phyloP scores from a whole-genome alignment of 2,797 vertebrate genomes.

The Ciconia nigra region DNA sequence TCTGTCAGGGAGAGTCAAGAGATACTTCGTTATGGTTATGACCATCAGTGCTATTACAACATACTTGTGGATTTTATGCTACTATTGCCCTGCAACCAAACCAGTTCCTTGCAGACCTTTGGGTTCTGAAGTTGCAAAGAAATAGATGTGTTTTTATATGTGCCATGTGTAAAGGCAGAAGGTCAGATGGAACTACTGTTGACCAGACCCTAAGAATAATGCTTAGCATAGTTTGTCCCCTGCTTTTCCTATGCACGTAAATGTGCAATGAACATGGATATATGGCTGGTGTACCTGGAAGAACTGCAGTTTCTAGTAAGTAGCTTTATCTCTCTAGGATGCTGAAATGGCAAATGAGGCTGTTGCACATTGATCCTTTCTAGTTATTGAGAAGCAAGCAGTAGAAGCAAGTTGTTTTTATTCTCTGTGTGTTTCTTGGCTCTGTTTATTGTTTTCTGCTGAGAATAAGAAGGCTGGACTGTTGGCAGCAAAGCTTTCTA shows the following conservation, averaged over 20 bases:
- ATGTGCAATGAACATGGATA: accelerated
- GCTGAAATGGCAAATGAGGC: background rate
- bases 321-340: background rate
- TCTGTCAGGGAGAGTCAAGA: background rate
- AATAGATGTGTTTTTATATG: background rate
- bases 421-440: background rate
- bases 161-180: background rate
- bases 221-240: background rate
- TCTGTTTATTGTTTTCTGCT: background rate
- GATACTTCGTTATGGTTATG: background rate
- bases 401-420: background rate
- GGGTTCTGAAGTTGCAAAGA: background rate
- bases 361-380: background rate
- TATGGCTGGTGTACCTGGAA: background rate
- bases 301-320: background rate
- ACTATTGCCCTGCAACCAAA: background rate
- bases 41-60: background rate
- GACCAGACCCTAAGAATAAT: background rate
- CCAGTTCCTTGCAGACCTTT: background rate
- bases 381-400: background rate
- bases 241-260: background rate
- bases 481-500: background rate
- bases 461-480: background rate
- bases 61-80: background rate
- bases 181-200: background rate